Percentiles rank a stretch among this genome's conserved stretches.
Conservation (phyloP, 2,113 vertebrate species). For the Pheucticus melanocephalus region DNA sequence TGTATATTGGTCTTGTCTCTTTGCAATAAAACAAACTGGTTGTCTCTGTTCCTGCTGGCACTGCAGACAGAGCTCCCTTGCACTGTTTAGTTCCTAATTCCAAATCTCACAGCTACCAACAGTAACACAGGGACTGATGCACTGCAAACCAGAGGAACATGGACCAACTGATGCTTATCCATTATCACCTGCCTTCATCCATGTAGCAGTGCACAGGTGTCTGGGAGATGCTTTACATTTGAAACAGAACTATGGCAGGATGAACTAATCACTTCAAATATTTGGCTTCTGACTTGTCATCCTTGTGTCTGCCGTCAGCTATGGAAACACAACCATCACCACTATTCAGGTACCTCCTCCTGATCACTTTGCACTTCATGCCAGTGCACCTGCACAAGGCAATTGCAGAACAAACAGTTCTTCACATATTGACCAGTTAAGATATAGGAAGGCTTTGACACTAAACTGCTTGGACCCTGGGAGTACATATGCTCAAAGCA, state of each 20-base stretch:
- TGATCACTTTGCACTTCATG: not conserved
- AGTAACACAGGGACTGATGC: not conserved
- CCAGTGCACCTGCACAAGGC: not conserved
- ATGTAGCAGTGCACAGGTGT: not conserved
- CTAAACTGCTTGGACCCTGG: not conserved
- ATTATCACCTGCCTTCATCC: not conserved
- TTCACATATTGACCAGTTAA: not conserved
- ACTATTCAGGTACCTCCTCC: not conserved
- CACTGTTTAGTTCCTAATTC: not conserved
- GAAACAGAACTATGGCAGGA: not conserved
- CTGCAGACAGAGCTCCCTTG: not conserved
- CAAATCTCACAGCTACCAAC: not conserved
- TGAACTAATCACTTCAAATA: not conserved
- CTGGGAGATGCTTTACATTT: not conserved
- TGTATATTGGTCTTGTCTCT: not conserved
- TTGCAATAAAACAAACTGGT: not conserved
- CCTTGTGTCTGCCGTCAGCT: not conserved
- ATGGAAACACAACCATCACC: not conserved
- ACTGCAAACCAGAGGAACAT: not conserved
- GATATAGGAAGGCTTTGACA: not conserved
- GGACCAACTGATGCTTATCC: not conserved
- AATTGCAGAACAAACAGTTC: not conserved
- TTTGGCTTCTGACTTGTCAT: not conserved
- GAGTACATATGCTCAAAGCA: not conserved
- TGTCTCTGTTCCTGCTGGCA: not conserved